Percentiles rank a stretch among this genome's conserved stretches.
Conservation (phyloP, 2,888 invertebrate genomes). For the Nowickia ferox region DNA sequence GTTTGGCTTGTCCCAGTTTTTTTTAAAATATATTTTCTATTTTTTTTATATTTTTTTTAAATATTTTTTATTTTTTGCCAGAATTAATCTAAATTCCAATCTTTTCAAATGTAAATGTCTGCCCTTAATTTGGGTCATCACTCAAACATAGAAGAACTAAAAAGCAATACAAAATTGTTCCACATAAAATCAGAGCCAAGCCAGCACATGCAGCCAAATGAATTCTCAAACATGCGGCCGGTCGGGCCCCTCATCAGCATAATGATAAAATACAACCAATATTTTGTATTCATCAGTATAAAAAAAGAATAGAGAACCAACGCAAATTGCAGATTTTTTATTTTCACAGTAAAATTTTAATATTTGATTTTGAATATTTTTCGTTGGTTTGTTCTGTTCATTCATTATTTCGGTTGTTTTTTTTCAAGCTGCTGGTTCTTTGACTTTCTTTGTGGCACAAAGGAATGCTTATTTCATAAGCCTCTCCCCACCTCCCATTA, state of each 20-base stretch:
- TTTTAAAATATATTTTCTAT: too few species aligned
- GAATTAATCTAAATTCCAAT: background rate
- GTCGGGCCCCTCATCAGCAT: background rate
- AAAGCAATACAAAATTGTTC: background rate
- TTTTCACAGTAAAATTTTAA: conserved; percentile 37
- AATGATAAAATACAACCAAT: background rate
- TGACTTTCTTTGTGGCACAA: conserved; percentile 59
- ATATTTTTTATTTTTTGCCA: background rate
- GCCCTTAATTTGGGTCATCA: conserved; percentile 44
- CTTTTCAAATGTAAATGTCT: conserved; percentile 49
- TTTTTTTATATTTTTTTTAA: too few species aligned
- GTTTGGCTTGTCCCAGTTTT: background rate
- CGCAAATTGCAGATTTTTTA: conserved; percentile 32
- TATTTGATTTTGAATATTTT: conserved; percentile 37
- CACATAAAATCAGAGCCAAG: conserved; percentile 13
- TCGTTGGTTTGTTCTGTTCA: conserved; percentile 11
- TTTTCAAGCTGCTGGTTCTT: conserved; percentile 28
- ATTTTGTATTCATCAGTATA: background rate
- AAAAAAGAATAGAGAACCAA: background rate
- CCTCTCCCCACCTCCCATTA: background rate
- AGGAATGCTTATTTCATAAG: conserved; percentile 45
- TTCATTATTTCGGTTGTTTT: conserved; percentile 27
- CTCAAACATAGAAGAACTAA: background rate
- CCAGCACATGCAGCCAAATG: background rate
- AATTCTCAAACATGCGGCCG: conserved; percentile 4